These are phyloP conservation scores for Neomorphus geoffroyi DNA, from an alignment of 2,797 vertebrate species.

Conservation along the genomic window DNA sequence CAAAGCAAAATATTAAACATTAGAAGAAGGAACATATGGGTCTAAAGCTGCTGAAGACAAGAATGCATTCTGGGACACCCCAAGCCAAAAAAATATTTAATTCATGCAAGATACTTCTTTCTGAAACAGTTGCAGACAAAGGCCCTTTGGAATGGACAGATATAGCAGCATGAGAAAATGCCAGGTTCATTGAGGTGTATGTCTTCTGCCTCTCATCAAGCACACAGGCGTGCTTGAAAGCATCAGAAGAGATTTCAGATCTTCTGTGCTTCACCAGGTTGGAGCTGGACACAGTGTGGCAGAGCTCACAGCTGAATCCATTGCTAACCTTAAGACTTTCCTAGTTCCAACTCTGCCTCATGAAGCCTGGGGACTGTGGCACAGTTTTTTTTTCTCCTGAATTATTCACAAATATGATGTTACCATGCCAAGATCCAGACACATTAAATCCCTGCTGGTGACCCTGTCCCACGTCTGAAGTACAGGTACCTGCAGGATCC, in stretches of 20 bases:
- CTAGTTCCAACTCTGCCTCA: neutral
- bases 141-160: neutral
- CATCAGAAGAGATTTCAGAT: neutral
- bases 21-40: neutral
- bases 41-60: neutral
- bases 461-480: neutral
- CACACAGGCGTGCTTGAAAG: neutral
- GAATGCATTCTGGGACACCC: neutral
- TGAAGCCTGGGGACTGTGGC: neutral
- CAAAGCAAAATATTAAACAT: neutral
- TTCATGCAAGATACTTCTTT: accelerated
- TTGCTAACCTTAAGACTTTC: neutral
- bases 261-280: neutral
- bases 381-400: neutral
- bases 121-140: neutral
- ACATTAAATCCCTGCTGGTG: neutral
- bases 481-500: neutral
- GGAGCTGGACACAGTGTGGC: accelerated
- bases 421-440: neutral
- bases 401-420: neutral
- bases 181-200: neutral
- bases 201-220: neutral
- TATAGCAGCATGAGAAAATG: neutral
- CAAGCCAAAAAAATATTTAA: neutral
- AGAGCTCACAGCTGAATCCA: neutral